phyloP scores from a whole-genome alignment of 2,797 vertebrate species.

The Enteromius argenteus region DNA sequence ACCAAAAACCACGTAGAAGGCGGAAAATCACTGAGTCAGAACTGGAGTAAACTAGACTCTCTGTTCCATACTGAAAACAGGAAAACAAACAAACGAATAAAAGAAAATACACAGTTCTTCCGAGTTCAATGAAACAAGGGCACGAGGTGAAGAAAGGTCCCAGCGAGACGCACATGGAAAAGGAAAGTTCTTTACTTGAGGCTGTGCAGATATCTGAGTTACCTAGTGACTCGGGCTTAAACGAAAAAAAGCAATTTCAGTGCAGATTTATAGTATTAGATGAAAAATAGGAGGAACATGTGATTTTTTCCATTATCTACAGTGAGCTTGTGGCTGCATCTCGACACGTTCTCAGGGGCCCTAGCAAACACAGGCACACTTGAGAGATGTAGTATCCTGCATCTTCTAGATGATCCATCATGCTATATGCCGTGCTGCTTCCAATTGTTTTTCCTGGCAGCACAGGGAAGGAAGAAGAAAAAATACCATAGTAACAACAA shows the following conservation, averaged over 20 bases:
- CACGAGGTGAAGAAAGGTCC: constrained; percentile 45
- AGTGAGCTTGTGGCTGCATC: constrained; percentile 59
- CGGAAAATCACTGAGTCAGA: constrained; percentile 69
- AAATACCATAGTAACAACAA: constrained; percentile 71
- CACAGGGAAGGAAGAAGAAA: constrained; percentile 60
- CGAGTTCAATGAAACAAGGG: constrained; percentile 54
- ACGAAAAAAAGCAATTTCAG: constrained; percentile 62
- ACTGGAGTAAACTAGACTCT: constrained; percentile 12
- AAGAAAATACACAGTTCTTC: neutral
- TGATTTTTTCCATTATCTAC: constrained; percentile 56
- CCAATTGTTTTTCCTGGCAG: constrained; percentile 75
- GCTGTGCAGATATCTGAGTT: constrained; percentile 15
- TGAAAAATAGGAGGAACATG: constrained; percentile 44
- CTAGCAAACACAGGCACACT: constrained; percentile 56
- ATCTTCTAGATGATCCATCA: constrained; percentile 75
- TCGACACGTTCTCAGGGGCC: constrained; percentile 59
- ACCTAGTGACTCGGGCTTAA: constrained; percentile 17
- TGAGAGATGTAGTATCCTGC: constrained; percentile 66
- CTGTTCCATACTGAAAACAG: constrained; percentile 18
- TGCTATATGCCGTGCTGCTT: constrained; percentile 67
- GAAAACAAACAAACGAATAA: neutral
- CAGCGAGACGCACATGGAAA: constrained; percentile 20
- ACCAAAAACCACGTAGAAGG: constrained; percentile 53
- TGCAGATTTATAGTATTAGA: constrained; percentile 66
- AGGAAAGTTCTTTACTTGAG: constrained; percentile 62